Evolutionary conservation across 2,113 vertebrate genomes (phyloP).

Genomic region (Charadrius vociferus): DNA sequence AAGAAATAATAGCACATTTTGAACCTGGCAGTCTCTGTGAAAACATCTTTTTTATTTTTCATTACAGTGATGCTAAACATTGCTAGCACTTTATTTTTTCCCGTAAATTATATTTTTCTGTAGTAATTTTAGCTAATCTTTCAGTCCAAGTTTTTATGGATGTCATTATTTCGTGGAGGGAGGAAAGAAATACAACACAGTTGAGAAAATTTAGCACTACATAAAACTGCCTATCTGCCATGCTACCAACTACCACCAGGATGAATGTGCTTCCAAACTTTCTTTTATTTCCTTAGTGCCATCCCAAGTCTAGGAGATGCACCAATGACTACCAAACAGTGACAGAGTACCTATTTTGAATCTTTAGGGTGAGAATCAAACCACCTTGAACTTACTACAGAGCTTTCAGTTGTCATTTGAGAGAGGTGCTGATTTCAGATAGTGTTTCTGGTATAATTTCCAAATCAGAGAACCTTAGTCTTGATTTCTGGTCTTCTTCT

Average conservation of each 20-base stretch:
- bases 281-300: background rate
- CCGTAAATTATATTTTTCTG: background rate
- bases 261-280: background rate
- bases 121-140: background rate
- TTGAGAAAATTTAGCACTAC: background rate
- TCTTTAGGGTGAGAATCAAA: background rate
- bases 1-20: background rate
- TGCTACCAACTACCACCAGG: background rate
- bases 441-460: background rate
- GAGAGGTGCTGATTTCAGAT: background rate
- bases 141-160: background rate
- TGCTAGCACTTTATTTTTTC: background rate
- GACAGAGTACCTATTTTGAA: background rate
- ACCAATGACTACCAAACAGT: accelerated
- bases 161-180: background rate
- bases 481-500: background rate
- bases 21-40: background rate
- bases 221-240: background rate
- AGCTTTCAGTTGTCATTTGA: background rate
- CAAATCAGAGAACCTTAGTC: background rate
- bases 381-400: background rate
- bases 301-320: background rate
- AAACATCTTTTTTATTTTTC: background rate
- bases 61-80: background rate
- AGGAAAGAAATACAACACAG: background rate